phyloP scores from a whole-genome alignment of 2,888 invertebrate species.

The Aporophyla lueneburgensis region DNA sequence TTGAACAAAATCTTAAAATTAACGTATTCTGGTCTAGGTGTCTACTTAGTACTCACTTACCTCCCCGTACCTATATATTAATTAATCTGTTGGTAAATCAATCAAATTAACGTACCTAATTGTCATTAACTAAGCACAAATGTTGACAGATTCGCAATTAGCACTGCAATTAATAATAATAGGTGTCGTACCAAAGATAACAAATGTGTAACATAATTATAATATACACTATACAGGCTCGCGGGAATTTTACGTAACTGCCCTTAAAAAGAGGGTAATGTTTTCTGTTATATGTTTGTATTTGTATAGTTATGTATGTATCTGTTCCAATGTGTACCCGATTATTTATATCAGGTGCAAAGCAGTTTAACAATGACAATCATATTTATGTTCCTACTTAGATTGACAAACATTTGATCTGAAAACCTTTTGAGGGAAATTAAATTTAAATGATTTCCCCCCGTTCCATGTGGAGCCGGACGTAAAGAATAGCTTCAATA shows the following conservation, averaged over 20 bases:
- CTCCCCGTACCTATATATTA: background rate
- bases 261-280: background rate
- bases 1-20: no score
- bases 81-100: background rate
- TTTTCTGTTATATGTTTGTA: background rate
- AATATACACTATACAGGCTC: background rate
- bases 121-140: slow-evolving; percentile 1
- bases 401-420: slow-evolving; percentile 16
- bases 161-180: slow-evolving; percentile 33
- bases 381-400: background rate
- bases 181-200: background rate
- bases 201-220: no score
- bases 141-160: slow-evolving; percentile 31
- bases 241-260: background rate
- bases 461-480: no score
- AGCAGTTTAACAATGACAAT: background rate
- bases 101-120: slow-evolving; percentile 23
- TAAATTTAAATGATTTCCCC: slow-evolving; percentile 1
- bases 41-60: background rate
- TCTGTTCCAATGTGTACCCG: background rate
- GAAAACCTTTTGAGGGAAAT: background rate
- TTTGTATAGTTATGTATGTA: background rate
- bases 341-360: background rate
- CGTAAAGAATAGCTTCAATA: no score
- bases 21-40: no score